These are phyloP conservation scores for Chymomyza fuscimana DNA, from an alignment of 2,888 invertebrate genomes.

Conservation along the genomic window DNA sequence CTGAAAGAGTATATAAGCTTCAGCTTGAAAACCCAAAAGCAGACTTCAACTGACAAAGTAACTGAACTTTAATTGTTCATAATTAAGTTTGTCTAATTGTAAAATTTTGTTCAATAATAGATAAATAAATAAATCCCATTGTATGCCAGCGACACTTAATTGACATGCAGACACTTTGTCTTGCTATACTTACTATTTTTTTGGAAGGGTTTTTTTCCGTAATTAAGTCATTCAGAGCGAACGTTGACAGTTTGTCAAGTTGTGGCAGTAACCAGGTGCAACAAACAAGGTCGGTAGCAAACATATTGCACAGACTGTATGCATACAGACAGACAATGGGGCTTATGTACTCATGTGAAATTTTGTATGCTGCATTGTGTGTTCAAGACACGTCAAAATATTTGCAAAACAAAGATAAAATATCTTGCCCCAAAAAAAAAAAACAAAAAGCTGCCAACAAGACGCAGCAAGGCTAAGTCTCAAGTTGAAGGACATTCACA, in stretches of 20 bases:
- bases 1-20: neutral
- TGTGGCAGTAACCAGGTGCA: neutral
- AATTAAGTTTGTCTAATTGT: conserved; percentile 63
- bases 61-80: conserved; percentile 71
- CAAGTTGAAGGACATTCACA: conserved; percentile 29
- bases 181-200: neutral
- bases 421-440: conserved; percentile 8
- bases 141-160: conserved; percentile 57
- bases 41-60: conserved; percentile 19
- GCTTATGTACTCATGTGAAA: neutral
- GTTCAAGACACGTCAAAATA: conserved; percentile 67
- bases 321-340: neutral
- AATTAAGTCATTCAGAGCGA: neutral
- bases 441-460: conserved; percentile 6
- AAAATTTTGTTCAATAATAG: conserved; percentile 36
- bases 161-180: conserved; percentile 48
- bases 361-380: conserved; percentile 7
- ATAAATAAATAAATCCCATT: conserved; percentile 55
- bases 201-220: neutral
- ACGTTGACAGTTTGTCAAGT: neutral
- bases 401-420: conserved; percentile 69
- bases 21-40: neutral
- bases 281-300: neutral
- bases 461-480: neutral
- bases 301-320: neutral